phyloP scores from a whole-genome alignment of 2,797 vertebrate species.

The Discoglossus pictus region DNA sequence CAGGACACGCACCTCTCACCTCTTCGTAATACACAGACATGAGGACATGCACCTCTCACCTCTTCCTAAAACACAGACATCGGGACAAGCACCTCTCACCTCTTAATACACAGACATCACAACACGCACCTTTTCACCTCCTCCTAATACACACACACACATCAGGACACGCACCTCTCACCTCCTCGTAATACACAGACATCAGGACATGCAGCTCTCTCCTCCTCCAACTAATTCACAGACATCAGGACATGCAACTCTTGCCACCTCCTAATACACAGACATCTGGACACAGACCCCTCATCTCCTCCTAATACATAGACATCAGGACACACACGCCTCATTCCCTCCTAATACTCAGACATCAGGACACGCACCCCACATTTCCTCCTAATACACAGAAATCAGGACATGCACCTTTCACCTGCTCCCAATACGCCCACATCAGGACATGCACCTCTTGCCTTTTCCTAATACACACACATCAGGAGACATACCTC shows the following conservation, averaged over 20 bases:
- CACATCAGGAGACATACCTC: background rate
- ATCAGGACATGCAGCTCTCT: background rate
- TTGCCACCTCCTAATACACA: background rate
- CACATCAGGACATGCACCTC: background rate
- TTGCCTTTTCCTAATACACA: background rate
- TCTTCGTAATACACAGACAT: background rate
- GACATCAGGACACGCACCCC: background rate
- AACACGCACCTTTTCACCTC: background rate
- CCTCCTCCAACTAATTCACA: background rate
- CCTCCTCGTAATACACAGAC: background rate
- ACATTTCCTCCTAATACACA: background rate
- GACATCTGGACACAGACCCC: background rate
- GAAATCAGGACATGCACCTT: background rate
- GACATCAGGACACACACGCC: background rate
- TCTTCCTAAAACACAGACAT: background rate
- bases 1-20: background rate
- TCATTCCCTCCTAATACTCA: background rate
- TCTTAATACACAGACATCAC: background rate
- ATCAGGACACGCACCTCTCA: background rate
- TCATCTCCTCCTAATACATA: slow-evolving; percentile 4
- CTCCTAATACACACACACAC: background rate
- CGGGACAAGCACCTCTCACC: background rate
- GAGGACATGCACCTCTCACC: background rate
- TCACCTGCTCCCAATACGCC: background rate
- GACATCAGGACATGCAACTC: too few species aligned